These are phyloP conservation scores for Anhinga anhinga DNA, from an alignment of 2,113 vertebrate species.

Conservation along the genomic window DNA sequence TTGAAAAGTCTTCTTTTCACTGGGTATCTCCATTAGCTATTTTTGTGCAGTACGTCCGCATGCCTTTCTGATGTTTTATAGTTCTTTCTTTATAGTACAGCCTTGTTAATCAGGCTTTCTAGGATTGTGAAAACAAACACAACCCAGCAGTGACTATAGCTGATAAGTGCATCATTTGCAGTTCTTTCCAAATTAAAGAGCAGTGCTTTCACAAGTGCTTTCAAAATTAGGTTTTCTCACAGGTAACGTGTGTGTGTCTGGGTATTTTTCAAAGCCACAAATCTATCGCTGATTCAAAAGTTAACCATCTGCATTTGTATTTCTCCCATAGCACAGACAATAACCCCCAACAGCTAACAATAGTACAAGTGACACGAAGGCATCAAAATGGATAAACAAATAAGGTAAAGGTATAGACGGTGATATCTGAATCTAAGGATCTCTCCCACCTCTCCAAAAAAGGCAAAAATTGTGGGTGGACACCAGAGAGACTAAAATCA, in stretches of 20 bases:
- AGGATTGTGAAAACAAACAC: not conserved
- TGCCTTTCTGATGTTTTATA: not conserved
- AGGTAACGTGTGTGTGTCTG: not conserved
- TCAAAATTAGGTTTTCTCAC: not conserved
- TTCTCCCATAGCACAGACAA: not conserved
- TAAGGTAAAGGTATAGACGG: not conserved
- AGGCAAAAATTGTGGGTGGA: not conserved
- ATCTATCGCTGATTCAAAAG: not conserved
- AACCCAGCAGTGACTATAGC: not conserved
- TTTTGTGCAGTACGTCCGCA: not conserved
- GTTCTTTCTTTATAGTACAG: not conserved
- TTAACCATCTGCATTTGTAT: not conserved
- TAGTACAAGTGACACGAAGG: not conserved
- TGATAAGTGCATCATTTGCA: not conserved
- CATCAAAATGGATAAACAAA: not conserved
- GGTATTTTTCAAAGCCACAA: not conserved
- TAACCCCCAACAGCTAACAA: not conserved
- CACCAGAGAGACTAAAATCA: constrained; percentile 43
- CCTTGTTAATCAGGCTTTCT: not conserved
- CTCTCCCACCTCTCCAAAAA: constrained; percentile 11
- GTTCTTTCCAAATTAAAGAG: not conserved
- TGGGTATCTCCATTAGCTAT: not conserved
- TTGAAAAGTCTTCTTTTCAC: not conserved
- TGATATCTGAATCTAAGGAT: constrained; percentile 18
- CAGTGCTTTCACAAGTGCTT: not conserved